Evolutionary conservation across 2,797 vertebrate species (phyloP).

Genomic region (Chromis chromis): DNA sequence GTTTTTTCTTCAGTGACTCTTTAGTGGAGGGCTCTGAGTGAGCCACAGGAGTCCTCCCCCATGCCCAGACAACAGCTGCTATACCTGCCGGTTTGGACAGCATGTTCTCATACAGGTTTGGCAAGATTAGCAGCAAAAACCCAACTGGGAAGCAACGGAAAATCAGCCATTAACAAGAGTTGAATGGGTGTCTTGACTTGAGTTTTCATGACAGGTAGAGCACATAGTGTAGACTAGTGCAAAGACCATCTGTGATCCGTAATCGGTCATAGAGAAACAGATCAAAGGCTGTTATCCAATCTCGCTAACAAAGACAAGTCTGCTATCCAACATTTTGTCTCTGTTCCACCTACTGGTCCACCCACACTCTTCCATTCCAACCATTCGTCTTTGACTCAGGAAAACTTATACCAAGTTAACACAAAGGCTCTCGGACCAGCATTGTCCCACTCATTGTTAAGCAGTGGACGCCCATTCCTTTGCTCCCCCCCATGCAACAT

Average conservation of each 20-base stretch:
- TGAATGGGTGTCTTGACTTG: background rate
- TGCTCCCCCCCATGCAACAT: conserved; percentile 47
- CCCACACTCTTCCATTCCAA: conserved; percentile 6
- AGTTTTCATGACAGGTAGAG: background rate
- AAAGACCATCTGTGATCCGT: conserved; percentile 10
- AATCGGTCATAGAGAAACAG: conserved; percentile 59
- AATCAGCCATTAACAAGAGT: conserved; percentile 15
- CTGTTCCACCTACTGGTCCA: background rate
- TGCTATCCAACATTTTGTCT: conserved; percentile 40
- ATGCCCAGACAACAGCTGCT: conserved; percentile 34
- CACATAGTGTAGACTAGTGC: background rate
- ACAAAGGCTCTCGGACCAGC: conserved; percentile 60
- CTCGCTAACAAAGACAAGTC: conserved; percentile 59
- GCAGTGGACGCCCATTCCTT: conserved; percentile 65
- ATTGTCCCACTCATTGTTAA: conserved; percentile 70
- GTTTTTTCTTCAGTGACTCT: background rate
- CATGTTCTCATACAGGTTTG: conserved; percentile 78
- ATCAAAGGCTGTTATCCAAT: conserved; percentile 57
- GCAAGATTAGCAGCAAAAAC: conserved; percentile 56
- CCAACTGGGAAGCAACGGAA: conserved; percentile 32
- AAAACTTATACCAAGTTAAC: conserved; percentile 45
- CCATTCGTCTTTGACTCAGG: conserved; percentile 42
- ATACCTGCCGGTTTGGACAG: conserved; percentile 48
- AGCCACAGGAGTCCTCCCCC: conserved; percentile 40
- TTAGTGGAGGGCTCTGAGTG: conserved; percentile 1